A percentile compares a stretch with the other conserved stretches of the same genome.
Conservation (phyloP, 2,113 vertebrate genomes). For the Riparia riparia region DNA sequence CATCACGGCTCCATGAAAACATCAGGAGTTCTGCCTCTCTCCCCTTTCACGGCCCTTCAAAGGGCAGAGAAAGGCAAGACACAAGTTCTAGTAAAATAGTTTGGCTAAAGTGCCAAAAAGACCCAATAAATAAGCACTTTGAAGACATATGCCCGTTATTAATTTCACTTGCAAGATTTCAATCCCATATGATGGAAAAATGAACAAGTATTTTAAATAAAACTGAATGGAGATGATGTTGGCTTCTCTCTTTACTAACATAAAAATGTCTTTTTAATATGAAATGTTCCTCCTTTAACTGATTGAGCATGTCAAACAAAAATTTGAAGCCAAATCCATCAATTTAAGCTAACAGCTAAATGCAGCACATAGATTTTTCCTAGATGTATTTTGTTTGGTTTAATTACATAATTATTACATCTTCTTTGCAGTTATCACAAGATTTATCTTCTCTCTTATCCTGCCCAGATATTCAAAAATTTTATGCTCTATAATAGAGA, state of each 20-base stretch:
- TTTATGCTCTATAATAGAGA: accelerated
- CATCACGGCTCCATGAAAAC: not conserved
- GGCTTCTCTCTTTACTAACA: not conserved
- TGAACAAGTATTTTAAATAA: not conserved
- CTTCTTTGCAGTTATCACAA: not conserved
- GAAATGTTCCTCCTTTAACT: not conserved
- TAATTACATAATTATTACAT: not conserved
- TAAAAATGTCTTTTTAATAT: not conserved
- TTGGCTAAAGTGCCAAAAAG: not conserved
- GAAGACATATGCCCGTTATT: not conserved
- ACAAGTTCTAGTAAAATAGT: not conserved
- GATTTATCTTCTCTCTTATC: not conserved
- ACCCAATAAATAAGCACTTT: not conserved
- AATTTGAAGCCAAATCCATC: not conserved
- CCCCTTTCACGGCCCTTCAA: accelerated
- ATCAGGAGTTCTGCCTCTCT: not conserved
- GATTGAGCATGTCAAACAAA: not conserved
- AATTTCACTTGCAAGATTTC: not conserved
- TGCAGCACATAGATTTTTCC: not conserved
- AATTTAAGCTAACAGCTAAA: not conserved
- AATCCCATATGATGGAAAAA: not conserved
- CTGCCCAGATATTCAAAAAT: not conserved
- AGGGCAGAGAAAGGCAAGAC: not conserved
- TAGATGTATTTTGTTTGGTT: not conserved
- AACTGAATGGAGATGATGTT: not conserved